Evolutionary conservation across 53 echinoderm and acorn worm species (phyloP).

Genomic region (Echinarachnius parma): DNA sequence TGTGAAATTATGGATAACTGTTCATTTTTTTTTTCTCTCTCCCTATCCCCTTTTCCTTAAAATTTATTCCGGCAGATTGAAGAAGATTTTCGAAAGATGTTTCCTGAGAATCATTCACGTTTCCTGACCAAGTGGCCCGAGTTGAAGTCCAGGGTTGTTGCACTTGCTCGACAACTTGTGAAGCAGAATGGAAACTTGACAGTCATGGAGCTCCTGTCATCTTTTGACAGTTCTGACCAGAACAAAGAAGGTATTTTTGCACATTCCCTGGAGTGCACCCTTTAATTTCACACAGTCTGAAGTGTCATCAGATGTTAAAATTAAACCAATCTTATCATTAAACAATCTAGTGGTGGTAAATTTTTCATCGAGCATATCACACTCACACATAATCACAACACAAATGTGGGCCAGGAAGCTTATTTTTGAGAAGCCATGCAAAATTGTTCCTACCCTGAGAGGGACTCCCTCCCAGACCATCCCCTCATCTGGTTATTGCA

Average conservation of each 20-base stretch:
- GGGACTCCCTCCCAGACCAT: not conserved
- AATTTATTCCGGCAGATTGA: slow-evolving; percentile 31
- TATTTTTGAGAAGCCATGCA: not conserved
- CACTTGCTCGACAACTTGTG: slow-evolving; percentile 31
- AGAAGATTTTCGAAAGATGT: slow-evolving; percentile 42
- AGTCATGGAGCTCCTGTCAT: slow-evolving; percentile 30
- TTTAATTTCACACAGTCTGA: slow-evolving; percentile 13
- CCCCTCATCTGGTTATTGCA: not conserved
- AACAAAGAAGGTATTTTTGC: slow-evolving; percentile 34
- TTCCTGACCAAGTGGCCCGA: slow-evolving; percentile 39
- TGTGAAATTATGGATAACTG: slow-evolving; percentile 26
- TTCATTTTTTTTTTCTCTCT: slow-evolving; percentile 11
- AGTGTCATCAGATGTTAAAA: not conserved
- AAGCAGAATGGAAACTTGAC: slow-evolving; percentile 32
- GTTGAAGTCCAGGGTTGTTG: slow-evolving; percentile 39
- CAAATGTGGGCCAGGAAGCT: not conserved
- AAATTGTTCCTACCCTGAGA: not conserved
- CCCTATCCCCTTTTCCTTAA: slow-evolving; percentile 20
- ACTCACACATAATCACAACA: not conserved
- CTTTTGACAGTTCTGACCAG: slow-evolving; percentile 22
- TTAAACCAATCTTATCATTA: not conserved
- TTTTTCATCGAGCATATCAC: not conserved
- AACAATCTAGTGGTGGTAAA: not conserved
- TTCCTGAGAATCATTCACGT: slow-evolving; percentile 31
- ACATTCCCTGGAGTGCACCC: slow-evolving; percentile 30